These are phyloP conservation scores for Xerus inauris DNA, from an alignment of 2,113 vertebrate genomes.

Conservation along the genomic window DNA sequence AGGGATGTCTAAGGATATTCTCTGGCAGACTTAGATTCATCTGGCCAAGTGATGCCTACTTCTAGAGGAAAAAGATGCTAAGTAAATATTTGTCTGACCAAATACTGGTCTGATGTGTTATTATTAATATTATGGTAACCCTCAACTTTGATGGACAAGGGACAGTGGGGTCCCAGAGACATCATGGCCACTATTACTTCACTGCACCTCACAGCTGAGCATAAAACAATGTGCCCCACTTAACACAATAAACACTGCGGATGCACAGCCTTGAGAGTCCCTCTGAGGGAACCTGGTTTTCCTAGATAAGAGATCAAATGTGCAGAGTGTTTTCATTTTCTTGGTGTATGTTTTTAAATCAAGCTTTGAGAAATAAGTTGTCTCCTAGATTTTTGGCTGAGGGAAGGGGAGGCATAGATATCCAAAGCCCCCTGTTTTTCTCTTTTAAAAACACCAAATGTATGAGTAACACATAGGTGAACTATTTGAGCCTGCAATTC, in stretches of 20 bases:
- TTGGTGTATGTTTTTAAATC: constrained; percentile 52
- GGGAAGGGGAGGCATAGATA: not conserved
- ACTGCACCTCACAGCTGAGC: not conserved
- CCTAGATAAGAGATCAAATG: constrained; percentile 81
- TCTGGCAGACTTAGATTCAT: not conserved
- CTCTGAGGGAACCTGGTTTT: constrained; percentile 68
- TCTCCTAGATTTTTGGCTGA: constrained; percentile 25
- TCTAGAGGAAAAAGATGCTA: not conserved
- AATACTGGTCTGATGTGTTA: not conserved
- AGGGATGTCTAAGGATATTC: not conserved
- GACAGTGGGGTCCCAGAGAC: not conserved
- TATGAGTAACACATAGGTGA: not conserved
- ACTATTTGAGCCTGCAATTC: not conserved
- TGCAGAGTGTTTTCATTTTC: constrained; percentile 67
- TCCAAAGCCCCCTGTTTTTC: not conserved
- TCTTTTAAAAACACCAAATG: not conserved
- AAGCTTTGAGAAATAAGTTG: constrained; percentile 22
- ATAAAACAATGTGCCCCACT: constrained; percentile 62
- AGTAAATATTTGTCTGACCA: not conserved
- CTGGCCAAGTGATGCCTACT: not conserved
- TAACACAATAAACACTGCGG: constrained; percentile 74
- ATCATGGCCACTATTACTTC: not conserved
- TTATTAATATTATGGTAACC: constrained; percentile 18
- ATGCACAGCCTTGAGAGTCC: constrained; percentile 2
- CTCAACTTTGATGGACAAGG: not conserved